phyloP scores from a whole-genome alignment of 2,888 invertebrate genomes.

The Luperina nickerlii region DNA sequence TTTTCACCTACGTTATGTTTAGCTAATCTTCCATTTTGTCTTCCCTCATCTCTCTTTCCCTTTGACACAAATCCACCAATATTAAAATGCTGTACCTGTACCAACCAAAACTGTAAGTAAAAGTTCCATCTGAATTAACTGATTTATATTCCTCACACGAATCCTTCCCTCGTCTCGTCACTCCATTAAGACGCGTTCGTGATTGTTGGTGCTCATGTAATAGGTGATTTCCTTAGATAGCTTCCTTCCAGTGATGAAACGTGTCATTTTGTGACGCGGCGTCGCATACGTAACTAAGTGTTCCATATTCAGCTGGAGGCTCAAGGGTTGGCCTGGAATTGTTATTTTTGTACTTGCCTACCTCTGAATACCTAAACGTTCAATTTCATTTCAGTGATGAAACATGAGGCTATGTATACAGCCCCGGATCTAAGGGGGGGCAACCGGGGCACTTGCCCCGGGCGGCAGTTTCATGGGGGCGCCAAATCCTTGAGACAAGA shows the following conservation, averaged over 20 bases:
- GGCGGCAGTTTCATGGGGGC: too few relatives aligned
- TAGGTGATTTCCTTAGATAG: conserved; percentile 54
- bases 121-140: conserved; percentile 54
- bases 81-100: conserved; percentile 40
- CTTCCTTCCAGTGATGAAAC: conserved; percentile 53
- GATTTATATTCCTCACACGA: conserved; percentile 63
- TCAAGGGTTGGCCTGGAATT: neutral
- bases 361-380: neutral
- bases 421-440: too few relatives aligned
- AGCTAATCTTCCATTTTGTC: neutral
- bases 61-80: conserved; percentile 12
- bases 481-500: too few relatives aligned
- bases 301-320: conserved; percentile 45
- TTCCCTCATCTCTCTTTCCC: neutral
- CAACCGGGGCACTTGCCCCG: too few relatives aligned
- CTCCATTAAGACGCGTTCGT: conserved; percentile 48
- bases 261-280: conserved; percentile 43
- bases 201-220: conserved; percentile 59
- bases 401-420: neutral
- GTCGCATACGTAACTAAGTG: conserved; percentile 45
- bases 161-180: conserved; percentile 40
- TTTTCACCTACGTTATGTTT: neutral
- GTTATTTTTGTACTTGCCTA: conserved; percentile 9
- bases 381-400: neutral
- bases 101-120: conserved; percentile 43